These are phyloP conservation scores for Limenitis camilla DNA, from an alignment of 2,888 invertebrate species.

Conservation along the genomic window DNA sequence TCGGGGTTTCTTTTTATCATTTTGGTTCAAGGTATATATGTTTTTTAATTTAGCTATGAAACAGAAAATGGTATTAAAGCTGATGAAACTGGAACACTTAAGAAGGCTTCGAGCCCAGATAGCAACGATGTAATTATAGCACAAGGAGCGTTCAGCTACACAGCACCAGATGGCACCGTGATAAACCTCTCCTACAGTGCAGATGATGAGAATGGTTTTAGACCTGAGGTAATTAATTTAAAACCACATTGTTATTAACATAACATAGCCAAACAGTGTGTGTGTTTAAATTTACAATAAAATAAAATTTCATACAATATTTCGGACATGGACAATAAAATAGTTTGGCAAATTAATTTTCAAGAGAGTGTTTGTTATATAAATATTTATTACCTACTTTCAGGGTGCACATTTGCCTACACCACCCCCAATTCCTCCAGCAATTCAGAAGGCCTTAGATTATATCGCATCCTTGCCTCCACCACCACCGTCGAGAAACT, in stretches of 20 bases:
- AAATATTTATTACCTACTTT: not conserved
- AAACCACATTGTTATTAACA: no score
- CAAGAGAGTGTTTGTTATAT: conserved; percentile 25
- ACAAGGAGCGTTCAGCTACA: conserved; percentile 79
- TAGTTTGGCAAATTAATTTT: no score
- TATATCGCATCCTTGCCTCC: conserved; percentile 80
- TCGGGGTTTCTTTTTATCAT: not conserved
- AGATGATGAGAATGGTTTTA: conserved; percentile 81
- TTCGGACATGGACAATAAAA: no score
- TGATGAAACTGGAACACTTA: conserved; percentile 84
- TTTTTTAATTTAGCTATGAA: conserved; percentile 76
- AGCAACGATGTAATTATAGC: conserved; percentile 79
- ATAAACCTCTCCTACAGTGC: conserved; percentile 81
- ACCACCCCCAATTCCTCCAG: conserved; percentile 84
- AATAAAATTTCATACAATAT: no score
- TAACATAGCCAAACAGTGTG: no score
- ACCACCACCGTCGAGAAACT: conserved; percentile 50
- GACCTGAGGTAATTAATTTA: conserved; percentile 45
- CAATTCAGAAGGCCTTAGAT: conserved; percentile 83
- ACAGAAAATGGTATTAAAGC: conserved; percentile 88
- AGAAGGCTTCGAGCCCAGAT: conserved; percentile 81
- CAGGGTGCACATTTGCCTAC: conserved; percentile 84
- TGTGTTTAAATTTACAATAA: no score
- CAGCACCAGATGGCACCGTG: conserved; percentile 80
- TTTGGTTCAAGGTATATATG: not conserved